phyloP scores from a whole-genome alignment of 2,113 vertebrate species.

The Indicator maculatus region DNA sequence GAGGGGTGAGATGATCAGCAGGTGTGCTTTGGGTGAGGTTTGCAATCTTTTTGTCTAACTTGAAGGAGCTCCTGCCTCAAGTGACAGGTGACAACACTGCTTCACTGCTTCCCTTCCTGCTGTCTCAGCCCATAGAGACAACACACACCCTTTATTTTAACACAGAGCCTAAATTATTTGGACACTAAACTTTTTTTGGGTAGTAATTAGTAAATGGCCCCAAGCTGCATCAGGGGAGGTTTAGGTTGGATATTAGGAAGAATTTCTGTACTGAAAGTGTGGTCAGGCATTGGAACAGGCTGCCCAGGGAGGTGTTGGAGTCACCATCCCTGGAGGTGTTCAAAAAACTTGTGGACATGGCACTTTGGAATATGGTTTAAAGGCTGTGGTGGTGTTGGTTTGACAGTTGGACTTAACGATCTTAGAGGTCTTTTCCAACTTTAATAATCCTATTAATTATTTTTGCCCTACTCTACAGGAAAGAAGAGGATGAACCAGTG shows the following conservation, averaged over 20 bases:
- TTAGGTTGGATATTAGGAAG: too few relatives aligned
- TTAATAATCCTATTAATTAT: not conserved
- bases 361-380: too few relatives aligned
- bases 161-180: not conserved
- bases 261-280: too few relatives aligned
- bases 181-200: not conserved
- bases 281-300: too few relatives aligned
- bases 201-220: not conserved
- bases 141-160: not conserved
- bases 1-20: too few relatives aligned
- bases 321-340: too few relatives aligned
- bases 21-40: not conserved
- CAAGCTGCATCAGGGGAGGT: too few relatives aligned
- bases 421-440: too few relatives aligned
- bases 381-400: too few relatives aligned
- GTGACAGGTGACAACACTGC: not conserved
- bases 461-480: not conserved
- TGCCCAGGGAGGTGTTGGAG: too few relatives aligned
- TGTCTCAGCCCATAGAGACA: not conserved
- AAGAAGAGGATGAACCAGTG: not conserved
- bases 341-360: too few relatives aligned
- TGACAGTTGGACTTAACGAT: too few relatives aligned
- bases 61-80: not conserved
- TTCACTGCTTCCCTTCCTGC: rapidly evolving
- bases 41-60: not conserved